Conservation (phyloP, 2,797 vertebrate species). For the Myripristis murdjan region DNA sequence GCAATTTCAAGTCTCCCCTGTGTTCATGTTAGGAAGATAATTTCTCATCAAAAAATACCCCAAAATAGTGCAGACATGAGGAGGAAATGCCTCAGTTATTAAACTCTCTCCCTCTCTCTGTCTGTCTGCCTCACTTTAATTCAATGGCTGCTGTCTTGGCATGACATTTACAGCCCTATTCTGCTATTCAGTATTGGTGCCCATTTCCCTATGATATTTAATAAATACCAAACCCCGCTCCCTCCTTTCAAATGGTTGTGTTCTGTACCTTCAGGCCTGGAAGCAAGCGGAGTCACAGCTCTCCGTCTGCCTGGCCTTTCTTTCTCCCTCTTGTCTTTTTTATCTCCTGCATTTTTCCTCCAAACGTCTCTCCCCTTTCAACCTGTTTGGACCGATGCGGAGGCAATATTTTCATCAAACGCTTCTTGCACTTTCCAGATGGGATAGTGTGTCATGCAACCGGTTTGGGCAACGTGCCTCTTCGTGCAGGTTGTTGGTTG, state of each 20-base stretch:
- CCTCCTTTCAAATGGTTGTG: constrained; percentile 29
- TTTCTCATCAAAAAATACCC: no score
- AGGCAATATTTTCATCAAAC: constrained; percentile 83
- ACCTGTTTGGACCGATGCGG: constrained; percentile 68
- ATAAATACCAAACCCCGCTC: no score
- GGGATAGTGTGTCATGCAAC: constrained; percentile 61
- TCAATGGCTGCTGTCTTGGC: no score
- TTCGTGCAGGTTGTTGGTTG: constrained; percentile 37
- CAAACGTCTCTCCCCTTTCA: background rate
- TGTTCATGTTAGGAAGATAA: no score
- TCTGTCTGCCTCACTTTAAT: no score
- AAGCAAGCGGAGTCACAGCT: constrained; percentile 27
- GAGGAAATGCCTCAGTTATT: no score
- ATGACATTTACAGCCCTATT: no score
- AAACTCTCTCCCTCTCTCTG: no score
- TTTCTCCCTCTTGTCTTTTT: constrained; percentile 11
- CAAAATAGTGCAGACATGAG: no score
- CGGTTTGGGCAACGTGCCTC: constrained; percentile 48
- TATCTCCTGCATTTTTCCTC: constrained; percentile 22
- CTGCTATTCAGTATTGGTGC: no score
- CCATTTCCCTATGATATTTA: no score
- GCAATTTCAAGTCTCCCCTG: no score
- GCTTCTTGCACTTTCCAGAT: constrained; percentile 80
- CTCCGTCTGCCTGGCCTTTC: constrained; percentile 24
- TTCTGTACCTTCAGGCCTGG: constrained; percentile 47